phyloP scores from a whole-genome alignment of 1,140 invertebrate species.

The Oedothorax gibbosus region DNA sequence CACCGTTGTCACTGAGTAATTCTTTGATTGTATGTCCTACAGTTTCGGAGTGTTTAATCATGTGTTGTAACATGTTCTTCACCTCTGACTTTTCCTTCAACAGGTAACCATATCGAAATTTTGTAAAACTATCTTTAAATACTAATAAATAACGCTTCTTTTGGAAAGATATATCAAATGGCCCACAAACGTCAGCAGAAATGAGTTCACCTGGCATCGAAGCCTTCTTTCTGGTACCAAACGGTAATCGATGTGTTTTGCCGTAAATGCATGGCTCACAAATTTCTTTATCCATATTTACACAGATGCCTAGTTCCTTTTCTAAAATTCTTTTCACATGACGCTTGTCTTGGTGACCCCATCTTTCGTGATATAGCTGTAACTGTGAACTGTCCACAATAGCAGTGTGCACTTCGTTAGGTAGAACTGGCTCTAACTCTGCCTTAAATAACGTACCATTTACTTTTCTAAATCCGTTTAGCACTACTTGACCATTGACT shows the following conservation, averaged over 20 bases:
- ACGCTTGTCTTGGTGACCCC: slow-evolving; percentile 10
- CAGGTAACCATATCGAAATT: slow-evolving; percentile 23
- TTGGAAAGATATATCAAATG: slow-evolving; percentile 25
- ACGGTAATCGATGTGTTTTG: slow-evolving; percentile 16
- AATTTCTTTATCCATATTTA: slow-evolving; percentile 16
- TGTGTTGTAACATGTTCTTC: not conserved
- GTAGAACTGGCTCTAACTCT: slow-evolving; percentile 1
- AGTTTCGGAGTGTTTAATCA: slow-evolving; percentile 10
- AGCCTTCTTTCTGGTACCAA: slow-evolving; percentile 34
- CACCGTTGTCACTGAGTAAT: slow-evolving; percentile 48
- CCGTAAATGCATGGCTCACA: slow-evolving; percentile 35
- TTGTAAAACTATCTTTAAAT: slow-evolving; percentile 29
- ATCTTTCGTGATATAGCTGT: slow-evolving; percentile 32
- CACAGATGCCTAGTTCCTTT: slow-evolving; percentile 4
- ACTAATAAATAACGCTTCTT: slow-evolving; percentile 18
- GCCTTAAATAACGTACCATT: slow-evolving; percentile 22
- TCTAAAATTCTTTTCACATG: not conserved
- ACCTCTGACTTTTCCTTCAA: slow-evolving; percentile 2
- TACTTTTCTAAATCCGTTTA: not conserved
- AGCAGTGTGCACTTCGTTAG: slow-evolving; percentile 13
- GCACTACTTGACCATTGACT: not conserved
- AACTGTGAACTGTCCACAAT: not conserved
- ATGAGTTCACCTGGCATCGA: slow-evolving; percentile 1
- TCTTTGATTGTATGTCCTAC: slow-evolving; percentile 8
- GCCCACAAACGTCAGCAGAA: slow-evolving; percentile 37